A percentile compares a stretch with the other conserved stretches of the same genome.
These are phyloP conservation scores for Papilio helenus DNA, from an alignment of 1,140 invertebrate genomes.

Conservation along the genomic window DNA sequence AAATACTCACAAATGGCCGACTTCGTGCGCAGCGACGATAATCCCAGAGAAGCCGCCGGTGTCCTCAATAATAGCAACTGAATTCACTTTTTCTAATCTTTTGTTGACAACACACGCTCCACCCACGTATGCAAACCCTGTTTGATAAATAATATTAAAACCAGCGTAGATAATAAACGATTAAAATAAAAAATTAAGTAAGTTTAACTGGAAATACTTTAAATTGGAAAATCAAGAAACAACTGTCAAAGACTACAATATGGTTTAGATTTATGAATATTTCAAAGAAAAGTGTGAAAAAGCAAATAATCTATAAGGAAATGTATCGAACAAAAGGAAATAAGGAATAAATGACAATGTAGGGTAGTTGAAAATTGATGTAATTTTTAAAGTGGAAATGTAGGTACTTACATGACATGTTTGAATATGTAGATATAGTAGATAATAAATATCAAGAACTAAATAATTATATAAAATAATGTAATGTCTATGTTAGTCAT, in stretches of 20 bases:
- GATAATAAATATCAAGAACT: neutral
- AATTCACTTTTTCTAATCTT: slow-evolving; percentile 97
- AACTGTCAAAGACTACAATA: neutral
- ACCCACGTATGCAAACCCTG: slow-evolving; percentile 97
- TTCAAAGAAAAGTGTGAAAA: neutral
- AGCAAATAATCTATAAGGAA: neutral
- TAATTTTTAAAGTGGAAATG: slow-evolving; percentile 17
- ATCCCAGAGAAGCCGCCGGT: slow-evolving; percentile 98
- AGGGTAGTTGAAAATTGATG: slow-evolving; percentile 13
- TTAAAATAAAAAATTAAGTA: neutral
- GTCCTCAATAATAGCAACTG: slow-evolving; percentile 97
- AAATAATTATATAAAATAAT: slow-evolving; percentile 23
- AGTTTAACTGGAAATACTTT: neutral
- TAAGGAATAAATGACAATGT: slow-evolving; percentile 19
- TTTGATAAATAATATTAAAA: slow-evolving; percentile 44
- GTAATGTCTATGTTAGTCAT: slow-evolving; percentile 37
- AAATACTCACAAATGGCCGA: slow-evolving; percentile 95
- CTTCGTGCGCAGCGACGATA: slow-evolving; percentile 98
- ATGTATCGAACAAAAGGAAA: slow-evolving; percentile 2
- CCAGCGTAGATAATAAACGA: neutral
- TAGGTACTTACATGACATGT: slow-evolving; percentile 32
- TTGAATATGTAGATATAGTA: slow-evolving; percentile 2
- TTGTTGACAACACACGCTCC: slow-evolving; percentile 98
- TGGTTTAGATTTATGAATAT: neutral
- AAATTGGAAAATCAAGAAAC: neutral